phyloP scores from a whole-genome alignment of 1,140 invertebrate genomes.

The Globodera rostochiensis region DNA sequence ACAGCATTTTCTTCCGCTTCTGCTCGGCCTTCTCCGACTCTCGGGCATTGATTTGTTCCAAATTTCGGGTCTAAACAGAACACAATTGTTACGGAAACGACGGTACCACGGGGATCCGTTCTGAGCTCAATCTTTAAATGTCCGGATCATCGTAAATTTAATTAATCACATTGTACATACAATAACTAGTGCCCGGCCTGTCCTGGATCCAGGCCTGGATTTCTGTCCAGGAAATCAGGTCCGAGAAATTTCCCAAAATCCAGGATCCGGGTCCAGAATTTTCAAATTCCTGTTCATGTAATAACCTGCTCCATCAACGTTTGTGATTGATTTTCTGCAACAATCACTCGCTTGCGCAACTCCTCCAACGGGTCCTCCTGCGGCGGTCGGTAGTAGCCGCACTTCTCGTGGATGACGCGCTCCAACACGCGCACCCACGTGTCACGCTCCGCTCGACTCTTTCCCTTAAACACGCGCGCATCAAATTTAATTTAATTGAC shows the following conservation, averaged over 20 bases:
- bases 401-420: conserved; percentile 76
- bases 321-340: conserved; percentile 93
- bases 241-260: too few relatives aligned
- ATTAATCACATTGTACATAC: not conserved
- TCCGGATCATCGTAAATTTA: too few relatives aligned
- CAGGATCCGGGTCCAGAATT: too few relatives aligned
- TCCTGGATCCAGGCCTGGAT: too few relatives aligned
- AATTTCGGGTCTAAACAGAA: conserved; percentile 44
- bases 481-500: conserved; percentile 16
- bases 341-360: conserved; percentile 86
- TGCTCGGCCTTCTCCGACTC: conserved; percentile 46
- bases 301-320: conserved; percentile 85
- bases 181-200: too few relatives aligned
- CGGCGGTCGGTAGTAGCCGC: conserved; percentile 54
- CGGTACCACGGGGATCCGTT: too few relatives aligned
- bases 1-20: conserved; percentile 47
- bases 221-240: too few relatives aligned
- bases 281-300: too few relatives aligned
- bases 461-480: conserved; percentile 70
- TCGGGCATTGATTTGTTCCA: conserved; percentile 37
- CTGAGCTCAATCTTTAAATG: too few relatives aligned
- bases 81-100: too few relatives aligned
- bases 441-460: conserved; percentile 88
- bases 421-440: conserved; percentile 91
- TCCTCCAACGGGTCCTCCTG: conserved; percentile 50